A percentile compares a stretch with the other conserved stretches of the same genome.
Evolutionary conservation across 2,113 vertebrate genomes (phyloP).

Genomic region (Tyrannus savana): DNA sequence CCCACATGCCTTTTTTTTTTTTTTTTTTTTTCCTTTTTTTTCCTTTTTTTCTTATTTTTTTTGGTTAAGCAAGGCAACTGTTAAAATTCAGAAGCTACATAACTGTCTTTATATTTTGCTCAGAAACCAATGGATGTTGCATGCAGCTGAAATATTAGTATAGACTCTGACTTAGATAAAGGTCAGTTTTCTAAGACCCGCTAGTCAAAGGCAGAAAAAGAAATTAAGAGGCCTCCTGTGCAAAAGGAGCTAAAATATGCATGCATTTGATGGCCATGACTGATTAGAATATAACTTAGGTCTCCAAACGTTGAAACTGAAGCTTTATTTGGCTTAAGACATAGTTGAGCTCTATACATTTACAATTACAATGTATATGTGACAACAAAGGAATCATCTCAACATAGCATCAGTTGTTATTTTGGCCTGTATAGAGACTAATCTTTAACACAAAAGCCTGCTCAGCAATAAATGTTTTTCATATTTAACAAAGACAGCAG

Average conservation of each 20-base stretch:
- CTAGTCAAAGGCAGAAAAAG: constrained; percentile 38
- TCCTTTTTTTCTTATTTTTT: background rate
- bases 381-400: constrained; percentile 62
- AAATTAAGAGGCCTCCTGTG: constrained; percentile 65
- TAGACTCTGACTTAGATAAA: constrained; percentile 44
- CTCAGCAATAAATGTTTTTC: constrained; percentile 35
- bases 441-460: constrained; percentile 50
- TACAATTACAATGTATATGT: constrained; percentile 52
- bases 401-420: constrained; percentile 11
- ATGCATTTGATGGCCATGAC: constrained; percentile 42
- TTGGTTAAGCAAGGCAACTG: constrained; percentile 44
- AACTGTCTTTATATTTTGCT: constrained; percentile 61
- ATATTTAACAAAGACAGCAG: constrained; percentile 37
- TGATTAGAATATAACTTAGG: constrained; percentile 57
- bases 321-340: constrained; percentile 70
- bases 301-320: constrained; percentile 65
- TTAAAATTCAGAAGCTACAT: constrained; percentile 58
- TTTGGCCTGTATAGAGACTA: background rate
- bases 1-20: constrained; percentile 36
- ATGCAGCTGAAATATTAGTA: constrained; percentile 62
- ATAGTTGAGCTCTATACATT: constrained; percentile 59
- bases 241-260: constrained; percentile 58
- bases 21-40: background rate
- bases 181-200: constrained; percentile 32
- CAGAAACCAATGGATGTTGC: constrained; percentile 56